Base-by-base conservation (phyloP, 1,140 invertebrate genomes). In the Drosophila parvula region DNA sequence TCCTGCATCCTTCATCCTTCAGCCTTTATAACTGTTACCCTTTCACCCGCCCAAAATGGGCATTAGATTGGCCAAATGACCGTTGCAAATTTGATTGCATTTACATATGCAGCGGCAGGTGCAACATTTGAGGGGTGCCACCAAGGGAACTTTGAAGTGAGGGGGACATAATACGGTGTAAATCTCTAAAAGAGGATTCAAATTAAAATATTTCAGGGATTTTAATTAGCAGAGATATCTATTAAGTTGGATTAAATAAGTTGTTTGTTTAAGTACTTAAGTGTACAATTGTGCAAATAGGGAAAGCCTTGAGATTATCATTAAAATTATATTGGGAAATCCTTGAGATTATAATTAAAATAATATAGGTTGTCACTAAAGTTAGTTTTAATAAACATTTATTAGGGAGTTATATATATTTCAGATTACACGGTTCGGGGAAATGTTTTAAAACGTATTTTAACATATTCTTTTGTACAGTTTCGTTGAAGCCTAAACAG, bases 31-130 rank as follows among this genome's bases (percentile, higher is more conserved):
- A 12, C 16, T n/a, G 47, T 36, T 22, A 38, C 6, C 32, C 50
- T 12, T 4, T 6, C 4, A 0, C 32, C 62, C 45, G 40, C 59
- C 53, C 82, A 78, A 73, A 63, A 86, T 79, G 84, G 75, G 76
- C 82, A 68, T 86, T 89, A 86, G 83, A 86, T 88, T 86, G 83
- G 79, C 82, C 82, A 85, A 85, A 85, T 85, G 82, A 88, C 83
- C 83, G 79, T 86, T 79, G 83, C 76, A 82, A 86, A 86, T 86
- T 82, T 88, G 79, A 86, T 86, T 88, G 83, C 83, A 83, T 88
- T 88, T 88, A 79, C 83, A 86, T 86, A 86, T 86, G 79, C 83
- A 83, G 67, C 18, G 40, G 59, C 61, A 67, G 48, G 38, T 30
- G 44, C 40, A 63, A n/a, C 27, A 12, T 56, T 32, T 59, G 28